Conservation (phyloP, 2,797 vertebrate genomes). For the Psittacula echo region DNA sequence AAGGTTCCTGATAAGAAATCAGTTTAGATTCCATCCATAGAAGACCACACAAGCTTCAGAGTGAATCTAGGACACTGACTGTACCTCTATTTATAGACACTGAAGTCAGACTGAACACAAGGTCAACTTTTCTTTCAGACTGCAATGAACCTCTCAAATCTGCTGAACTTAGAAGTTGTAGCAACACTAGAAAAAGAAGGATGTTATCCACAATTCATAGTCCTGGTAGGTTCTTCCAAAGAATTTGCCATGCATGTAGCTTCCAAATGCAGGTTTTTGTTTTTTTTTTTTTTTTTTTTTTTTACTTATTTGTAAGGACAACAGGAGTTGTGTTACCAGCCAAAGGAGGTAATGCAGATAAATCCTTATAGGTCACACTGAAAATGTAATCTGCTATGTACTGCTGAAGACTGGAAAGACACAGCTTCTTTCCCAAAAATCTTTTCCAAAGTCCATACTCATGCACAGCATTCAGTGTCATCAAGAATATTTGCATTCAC, state of each 20-base stretch:
- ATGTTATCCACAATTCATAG: neutral
- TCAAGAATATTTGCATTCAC: neutral
- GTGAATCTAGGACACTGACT: neutral
- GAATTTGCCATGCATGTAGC: neutral
- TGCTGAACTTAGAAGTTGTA: neutral
- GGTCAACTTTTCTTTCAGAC: conserved; percentile 39
- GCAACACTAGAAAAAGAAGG: neutral
- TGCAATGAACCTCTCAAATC: neutral
- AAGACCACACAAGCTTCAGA: conserved; percentile 28
- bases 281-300: neutral
- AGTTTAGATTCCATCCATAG: neutral
- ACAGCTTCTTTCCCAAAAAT: neutral
- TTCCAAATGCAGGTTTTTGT: neutral
- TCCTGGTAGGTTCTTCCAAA: neutral
- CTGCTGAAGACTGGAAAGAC: neutral
- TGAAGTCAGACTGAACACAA: conserved; percentile 43
- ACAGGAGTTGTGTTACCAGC: neutral
- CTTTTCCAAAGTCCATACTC: neutral
- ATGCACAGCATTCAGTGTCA: neutral
- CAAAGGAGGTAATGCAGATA: conserved; percentile 4
- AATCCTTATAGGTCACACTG: neutral
- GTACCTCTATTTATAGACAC: conserved; percentile 37
- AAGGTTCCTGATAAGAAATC: conserved; percentile 23
- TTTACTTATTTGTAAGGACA: neutral
- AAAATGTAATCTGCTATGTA: neutral